phyloP scores from a whole-genome alignment of 2,797 vertebrate species.

The Megaceryle alcyon region DNA sequence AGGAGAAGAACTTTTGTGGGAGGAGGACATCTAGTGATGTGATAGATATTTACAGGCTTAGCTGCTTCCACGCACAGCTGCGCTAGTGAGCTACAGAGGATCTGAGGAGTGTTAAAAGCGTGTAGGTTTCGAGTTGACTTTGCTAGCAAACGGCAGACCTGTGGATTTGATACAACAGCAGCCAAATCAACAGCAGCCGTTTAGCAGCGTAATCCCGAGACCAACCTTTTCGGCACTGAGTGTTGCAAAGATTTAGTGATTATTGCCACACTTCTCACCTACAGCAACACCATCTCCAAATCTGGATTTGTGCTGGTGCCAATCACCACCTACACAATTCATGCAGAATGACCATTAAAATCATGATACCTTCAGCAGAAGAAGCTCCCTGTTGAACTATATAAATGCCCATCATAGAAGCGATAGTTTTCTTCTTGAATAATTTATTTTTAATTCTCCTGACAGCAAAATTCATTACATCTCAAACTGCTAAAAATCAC shows the following conservation, averaged over 20 bases:
- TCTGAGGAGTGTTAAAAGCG: background rate
- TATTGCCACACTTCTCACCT: background rate
- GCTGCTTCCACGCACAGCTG: background rate
- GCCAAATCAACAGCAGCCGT: background rate
- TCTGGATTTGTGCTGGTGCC: background rate
- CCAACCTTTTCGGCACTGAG: background rate
- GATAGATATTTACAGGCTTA: constrained; percentile 23
- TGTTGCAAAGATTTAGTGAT: background rate
- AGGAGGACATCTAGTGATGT: constrained; percentile 71
- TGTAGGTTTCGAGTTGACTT: background rate
- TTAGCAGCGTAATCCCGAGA: background rate
- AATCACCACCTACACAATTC: background rate
- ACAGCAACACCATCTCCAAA: background rate
- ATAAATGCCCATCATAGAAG: background rate
- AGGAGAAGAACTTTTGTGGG: constrained; percentile 36
- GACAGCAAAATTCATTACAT: background rate
- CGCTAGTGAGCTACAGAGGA: background rate
- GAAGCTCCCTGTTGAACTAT: background rate
- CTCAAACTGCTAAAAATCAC: background rate
- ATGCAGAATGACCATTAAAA: background rate
- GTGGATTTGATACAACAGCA: background rate
- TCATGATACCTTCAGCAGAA: background rate
- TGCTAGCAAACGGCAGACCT: background rate
- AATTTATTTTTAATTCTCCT: background rate
- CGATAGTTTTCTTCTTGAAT: background rate